A percentile compares a stretch with the other conserved stretches of the same genome.
These are phyloP conservation scores for Cherax quadricarinatus DNA, from an alignment of 1,140 invertebrate species.

Conservation along the genomic window DNA sequence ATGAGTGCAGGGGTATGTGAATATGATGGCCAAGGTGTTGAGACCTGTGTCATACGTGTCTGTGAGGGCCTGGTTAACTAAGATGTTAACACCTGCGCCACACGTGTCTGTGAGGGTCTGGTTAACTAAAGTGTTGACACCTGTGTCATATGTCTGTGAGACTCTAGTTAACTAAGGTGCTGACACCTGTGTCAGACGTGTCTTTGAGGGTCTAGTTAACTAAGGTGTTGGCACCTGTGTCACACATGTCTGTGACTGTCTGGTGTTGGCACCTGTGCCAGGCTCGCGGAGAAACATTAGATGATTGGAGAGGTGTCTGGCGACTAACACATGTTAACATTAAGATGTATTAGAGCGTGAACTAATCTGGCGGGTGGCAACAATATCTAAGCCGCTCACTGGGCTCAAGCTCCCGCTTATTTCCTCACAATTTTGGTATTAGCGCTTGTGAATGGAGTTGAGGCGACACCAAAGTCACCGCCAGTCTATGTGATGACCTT, in stretches of 20 bases:
- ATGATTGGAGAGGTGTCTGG: not conserved
- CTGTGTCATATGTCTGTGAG: not conserved
- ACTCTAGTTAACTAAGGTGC: not conserved
- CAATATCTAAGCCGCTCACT: constrained; percentile 11
- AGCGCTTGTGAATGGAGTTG: not conserved
- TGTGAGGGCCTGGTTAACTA: not conserved
- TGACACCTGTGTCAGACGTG: no score
- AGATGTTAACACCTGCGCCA: not conserved
- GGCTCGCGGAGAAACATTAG: not conserved
- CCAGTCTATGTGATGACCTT: not conserved
- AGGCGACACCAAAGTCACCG: not conserved
- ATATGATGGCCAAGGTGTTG: no score
- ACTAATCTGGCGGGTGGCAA: not conserved
- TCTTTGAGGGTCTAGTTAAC: no score
- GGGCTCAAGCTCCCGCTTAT: not conserved
- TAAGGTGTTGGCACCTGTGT: not conserved
- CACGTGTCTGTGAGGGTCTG: not conserved
- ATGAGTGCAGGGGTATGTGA: no score
- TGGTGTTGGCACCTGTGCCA: not conserved
- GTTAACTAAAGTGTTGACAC: not conserved
- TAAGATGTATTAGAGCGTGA: constrained; percentile 8
- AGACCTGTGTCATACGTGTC: not conserved
- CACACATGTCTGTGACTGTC: not conserved
- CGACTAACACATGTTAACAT: not conserved
- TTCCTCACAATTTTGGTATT: constrained; percentile 3